A percentile compares a stretch with the other conserved stretches of the same genome.
Evolutionary conservation across 2,113 vertebrate species (phyloP).

Genomic region (Sceloporus undulatus): DNA sequence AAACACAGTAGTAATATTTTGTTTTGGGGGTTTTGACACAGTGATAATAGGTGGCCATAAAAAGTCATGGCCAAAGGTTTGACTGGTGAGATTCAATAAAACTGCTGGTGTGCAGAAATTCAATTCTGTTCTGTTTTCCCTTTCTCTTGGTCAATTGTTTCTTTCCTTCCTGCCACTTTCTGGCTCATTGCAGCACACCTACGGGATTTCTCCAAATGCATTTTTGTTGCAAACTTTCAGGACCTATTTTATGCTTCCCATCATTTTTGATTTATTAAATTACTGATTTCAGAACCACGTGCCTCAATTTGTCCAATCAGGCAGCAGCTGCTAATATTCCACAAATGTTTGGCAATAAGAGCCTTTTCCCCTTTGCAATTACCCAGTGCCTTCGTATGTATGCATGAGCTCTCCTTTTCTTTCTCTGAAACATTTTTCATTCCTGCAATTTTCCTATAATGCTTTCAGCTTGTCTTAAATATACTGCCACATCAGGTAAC

Average conservation of each 20-base stretch:
- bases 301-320: constrained; percentile 35
- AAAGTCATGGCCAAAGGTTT: not conserved
- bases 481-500: not conserved
- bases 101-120: not conserved
- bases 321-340: constrained; percentile 20
- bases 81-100: not conserved
- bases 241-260: constrained; percentile 2
- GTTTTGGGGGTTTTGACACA: no score
- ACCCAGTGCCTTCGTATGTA: not conserved
- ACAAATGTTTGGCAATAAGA: constrained; percentile 22
- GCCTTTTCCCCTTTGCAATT: constrained; percentile 32
- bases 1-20: not conserved
- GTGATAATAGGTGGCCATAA: not conserved
- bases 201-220: not conserved
- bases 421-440: constrained; percentile 6
- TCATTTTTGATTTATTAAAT: constrained; percentile 45
- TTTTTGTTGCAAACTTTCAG: not conserved
- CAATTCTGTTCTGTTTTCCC: not conserved
- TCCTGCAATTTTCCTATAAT: not conserved
- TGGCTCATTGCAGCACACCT: constrained; percentile 4
- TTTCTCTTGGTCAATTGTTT: constrained; percentile 4
- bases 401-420: not conserved
- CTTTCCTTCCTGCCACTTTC: not conserved
- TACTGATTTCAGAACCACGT: constrained; percentile 9
- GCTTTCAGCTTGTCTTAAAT: constrained; percentile 19